A percentile compares a stretch with the other conserved stretches of the same genome.
Evolutionary conservation across 2,113 vertebrate genomes (phyloP).

Genomic region (Pipa parva): DNA sequence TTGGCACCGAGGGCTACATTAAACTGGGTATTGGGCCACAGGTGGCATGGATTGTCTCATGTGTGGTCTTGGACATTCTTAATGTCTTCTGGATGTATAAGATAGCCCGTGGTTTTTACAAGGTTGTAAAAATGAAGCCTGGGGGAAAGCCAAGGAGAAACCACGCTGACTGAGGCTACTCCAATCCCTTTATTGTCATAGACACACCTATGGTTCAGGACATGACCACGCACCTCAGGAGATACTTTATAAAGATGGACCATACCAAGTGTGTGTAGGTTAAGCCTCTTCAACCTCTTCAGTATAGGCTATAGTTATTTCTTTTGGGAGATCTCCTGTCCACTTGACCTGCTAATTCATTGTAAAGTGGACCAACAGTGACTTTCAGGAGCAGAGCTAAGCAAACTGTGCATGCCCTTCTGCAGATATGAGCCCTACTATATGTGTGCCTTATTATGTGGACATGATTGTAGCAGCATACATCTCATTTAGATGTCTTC

Average conservation of each 20-base stretch:
- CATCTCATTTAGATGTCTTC: no score
- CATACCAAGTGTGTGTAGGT: neutral
- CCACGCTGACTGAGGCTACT: constrained; percentile 60
- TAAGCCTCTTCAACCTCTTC: neutral
- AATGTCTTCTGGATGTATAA: constrained; percentile 73
- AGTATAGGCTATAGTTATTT: neutral
- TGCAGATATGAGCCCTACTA: no score
- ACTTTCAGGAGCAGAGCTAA: no score
- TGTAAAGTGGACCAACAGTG: no score
- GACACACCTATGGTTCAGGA: neutral
- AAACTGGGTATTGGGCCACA: constrained; percentile 65
- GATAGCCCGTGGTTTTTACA: constrained; percentile 68
- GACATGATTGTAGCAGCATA: no score
- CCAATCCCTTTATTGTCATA: neutral
- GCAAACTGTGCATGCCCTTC: no score
- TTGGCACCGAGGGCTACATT: constrained; percentile 64
- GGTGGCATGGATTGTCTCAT: constrained; percentile 71
- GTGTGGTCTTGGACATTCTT: constrained; percentile 66
- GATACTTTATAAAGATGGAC: neutral
- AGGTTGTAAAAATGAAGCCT: constrained; percentile 54
- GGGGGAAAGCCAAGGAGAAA: constrained; percentile 50
- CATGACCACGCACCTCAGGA: neutral
- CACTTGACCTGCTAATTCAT: neutral
- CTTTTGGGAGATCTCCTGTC: neutral
- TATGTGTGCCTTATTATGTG: no score